These are phyloP conservation scores for Anadara kagoshimensis DNA, from an alignment of 1,140 invertebrate genomes.

Conservation along the genomic window DNA sequence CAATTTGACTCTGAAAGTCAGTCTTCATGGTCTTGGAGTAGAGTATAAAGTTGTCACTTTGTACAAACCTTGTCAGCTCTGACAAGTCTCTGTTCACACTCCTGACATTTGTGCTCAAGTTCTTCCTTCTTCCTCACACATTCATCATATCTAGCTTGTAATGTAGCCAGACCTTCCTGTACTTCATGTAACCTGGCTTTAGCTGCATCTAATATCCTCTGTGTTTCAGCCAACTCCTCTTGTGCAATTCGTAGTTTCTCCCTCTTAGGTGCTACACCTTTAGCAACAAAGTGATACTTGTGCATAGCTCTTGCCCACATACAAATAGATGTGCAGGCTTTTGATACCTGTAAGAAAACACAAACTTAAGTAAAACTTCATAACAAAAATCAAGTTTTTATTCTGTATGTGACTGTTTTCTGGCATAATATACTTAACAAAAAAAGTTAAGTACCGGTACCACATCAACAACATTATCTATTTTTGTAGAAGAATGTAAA, in stretches of 20 bases:
- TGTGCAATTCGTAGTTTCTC: slow-evolving; percentile 68
- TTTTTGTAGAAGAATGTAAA: no score
- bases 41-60: not conserved
- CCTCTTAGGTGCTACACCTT: slow-evolving; percentile 72
- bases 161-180: slow-evolving; percentile 73
- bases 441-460: no score
- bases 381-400: not conserved
- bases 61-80: slow-evolving; percentile 72
- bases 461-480: no score
- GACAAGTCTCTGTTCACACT: slow-evolving; percentile 71
- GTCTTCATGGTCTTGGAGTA: no score
- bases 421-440: no score
- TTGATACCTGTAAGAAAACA: slow-evolving; percentile 79
- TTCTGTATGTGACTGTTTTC: no score
- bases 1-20: no score
- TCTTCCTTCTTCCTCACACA: slow-evolving; percentile 74
- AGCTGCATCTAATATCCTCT: slow-evolving; percentile 70
- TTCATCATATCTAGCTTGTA: slow-evolving; percentile 74
- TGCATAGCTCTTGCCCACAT: slow-evolving; percentile 93
- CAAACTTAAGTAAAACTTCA: not conserved
- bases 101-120: slow-evolving; percentile 70
- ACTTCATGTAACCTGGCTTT: slow-evolving; percentile 71
- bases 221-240: slow-evolving; percentile 71
- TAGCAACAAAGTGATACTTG: slow-evolving; percentile 80
- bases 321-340: slow-evolving; percentile 92